Base-by-base conservation (phyloP, 2,888 invertebrate species). In the Drosophila buzzatii region DNA sequence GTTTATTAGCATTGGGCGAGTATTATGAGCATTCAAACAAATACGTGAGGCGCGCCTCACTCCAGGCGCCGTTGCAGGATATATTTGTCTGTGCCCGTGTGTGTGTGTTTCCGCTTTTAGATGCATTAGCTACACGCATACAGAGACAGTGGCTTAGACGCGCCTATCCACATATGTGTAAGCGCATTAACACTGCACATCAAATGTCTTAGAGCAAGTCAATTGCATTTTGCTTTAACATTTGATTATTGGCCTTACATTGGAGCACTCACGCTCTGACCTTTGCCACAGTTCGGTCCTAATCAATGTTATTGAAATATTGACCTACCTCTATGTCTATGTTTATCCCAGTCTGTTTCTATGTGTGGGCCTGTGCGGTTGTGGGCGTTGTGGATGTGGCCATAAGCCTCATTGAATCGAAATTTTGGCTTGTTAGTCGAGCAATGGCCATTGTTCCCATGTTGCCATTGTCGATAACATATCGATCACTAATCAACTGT, bases 1-100 rank as follows among this genome's bases (percentile, higher is more conserved):
- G 87, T 74, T 82, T 86, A 86, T 86, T 82, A 84, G 80, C 80
- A 82, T 84, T 84, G 67, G 87, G 57, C 73, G 78, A 76, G 74
- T 69, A 76, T 78, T 86, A 82, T 76, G 78, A 75, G 73, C 74
- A 80, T 75, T 80, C 78, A 60, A 33, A 69, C 71, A 70, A 70
- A 71, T 69, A 63, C 70, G 71, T 70, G 37, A 37, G 61, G 33
- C 27, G 55, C 51, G 55, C 33, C 33, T 23, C 31, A 31, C 44
- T 31, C 9, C 12, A 63, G 62, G 27, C 53, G 31, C 37, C 27
- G 45, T 31, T 37, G 33, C 6, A 23, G 42, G 33, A 35, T 31
- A 16, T 62, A 47, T 31, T 37, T 45, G 12, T n/a, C 31, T n/a
- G 12, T 31, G 2, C 10, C 1, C 35, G 31, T 53, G 12, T 37